A percentile compares a stretch with the other conserved stretches of the same genome.
Evolutionary conservation across 2,113 vertebrate species (phyloP).

Genomic region (Tachuris rubrigastra): DNA sequence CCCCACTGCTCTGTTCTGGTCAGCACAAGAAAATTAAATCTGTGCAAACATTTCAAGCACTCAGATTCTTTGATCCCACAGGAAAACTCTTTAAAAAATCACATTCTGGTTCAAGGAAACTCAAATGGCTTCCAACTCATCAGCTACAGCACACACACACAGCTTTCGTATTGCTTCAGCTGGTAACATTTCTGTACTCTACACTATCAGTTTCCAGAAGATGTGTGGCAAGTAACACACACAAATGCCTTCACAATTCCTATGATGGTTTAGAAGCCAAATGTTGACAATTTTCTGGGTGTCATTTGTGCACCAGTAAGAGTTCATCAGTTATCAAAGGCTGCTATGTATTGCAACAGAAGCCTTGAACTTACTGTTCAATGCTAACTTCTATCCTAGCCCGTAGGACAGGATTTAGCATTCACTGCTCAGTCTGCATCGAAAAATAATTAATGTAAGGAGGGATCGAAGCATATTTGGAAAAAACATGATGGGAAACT

Average conservation of each 20-base stretch:
- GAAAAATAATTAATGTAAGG: not conserved
- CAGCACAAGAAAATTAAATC: not conserved
- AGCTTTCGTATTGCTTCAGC: not conserved
- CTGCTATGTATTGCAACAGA: not conserved
- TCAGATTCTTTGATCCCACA: not conserved
- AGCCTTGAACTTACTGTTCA: not conserved
- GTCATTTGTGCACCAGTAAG: not conserved
- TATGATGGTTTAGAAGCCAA: not conserved
- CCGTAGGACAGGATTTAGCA: too few relatives aligned
- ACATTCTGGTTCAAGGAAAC: not conserved
- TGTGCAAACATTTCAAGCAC: not conserved
- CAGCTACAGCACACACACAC: accelerated
- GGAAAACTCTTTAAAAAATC: not conserved
- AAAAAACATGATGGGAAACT: not conserved
- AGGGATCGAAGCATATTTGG: not conserved
- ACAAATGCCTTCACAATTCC: not conserved
- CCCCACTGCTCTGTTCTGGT: not conserved
- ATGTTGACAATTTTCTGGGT: not conserved
- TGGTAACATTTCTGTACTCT: not conserved
- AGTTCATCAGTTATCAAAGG: not conserved
- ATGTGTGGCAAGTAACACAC: not conserved
- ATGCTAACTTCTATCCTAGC: not conserved
- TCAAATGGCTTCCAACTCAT: not conserved
- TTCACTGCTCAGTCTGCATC: accelerated
- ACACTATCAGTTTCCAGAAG: not conserved